Percentiles rank a stretch among this genome's conserved stretches.
Evolutionary conservation across 2,113 vertebrate species (phyloP).

Genomic region (Lycocorax pyrrhopterus): DNA sequence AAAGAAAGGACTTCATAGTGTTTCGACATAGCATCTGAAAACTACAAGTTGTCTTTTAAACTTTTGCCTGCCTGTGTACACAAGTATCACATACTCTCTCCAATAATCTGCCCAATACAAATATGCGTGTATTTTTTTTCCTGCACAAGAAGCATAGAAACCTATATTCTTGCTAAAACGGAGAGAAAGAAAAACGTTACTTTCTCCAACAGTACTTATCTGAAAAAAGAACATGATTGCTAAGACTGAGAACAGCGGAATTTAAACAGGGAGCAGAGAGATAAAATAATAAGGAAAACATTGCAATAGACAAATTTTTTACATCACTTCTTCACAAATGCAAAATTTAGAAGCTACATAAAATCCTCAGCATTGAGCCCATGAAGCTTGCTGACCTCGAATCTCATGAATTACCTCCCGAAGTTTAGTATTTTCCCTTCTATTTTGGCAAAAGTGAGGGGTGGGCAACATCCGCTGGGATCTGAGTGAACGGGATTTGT

Average conservation of each 20-base stretch:
- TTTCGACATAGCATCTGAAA: not conserved
- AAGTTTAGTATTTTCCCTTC: not conserved
- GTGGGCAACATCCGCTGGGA: not conserved
- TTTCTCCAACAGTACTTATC: not conserved
- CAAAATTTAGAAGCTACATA: not conserved
- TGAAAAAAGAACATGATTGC: not conserved
- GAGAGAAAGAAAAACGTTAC: not conserved
- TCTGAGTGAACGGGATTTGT: not conserved
- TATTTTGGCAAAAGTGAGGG: not conserved
- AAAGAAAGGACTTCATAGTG: not conserved
- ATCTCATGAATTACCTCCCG: not conserved
- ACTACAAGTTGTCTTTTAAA: not conserved
- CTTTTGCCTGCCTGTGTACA: not conserved
- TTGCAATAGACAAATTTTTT: not conserved
- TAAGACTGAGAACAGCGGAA: not conserved
- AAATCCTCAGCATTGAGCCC: not conserved
- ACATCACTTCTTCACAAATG: not conserved
- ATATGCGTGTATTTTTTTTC: not conserved
- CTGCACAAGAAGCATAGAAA: not conserved
- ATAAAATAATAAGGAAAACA: not conserved
- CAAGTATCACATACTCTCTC: not conserved
- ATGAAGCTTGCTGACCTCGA: not conserved
- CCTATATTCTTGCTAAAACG: not conserved
- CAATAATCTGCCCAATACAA: not conserved
- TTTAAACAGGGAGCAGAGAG: not conserved